A percentile compares a stretch with the other conserved stretches of the same genome.
Conservation (phyloP, 2,888 invertebrate genomes). For the Byasa hedistus region DNA sequence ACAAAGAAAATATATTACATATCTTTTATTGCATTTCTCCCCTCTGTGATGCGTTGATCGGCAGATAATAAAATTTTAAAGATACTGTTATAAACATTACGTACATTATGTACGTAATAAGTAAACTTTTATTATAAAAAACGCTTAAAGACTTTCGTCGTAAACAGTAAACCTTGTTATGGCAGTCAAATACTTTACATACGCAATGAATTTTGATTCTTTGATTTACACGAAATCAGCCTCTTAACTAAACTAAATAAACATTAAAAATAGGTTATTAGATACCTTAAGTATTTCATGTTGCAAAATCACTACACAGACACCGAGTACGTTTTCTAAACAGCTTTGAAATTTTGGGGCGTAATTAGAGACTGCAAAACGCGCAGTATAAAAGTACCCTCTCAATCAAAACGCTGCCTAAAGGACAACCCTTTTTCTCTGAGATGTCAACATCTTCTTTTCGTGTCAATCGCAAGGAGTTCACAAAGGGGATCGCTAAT, state of each 20-base stretch:
- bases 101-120: constrained; percentile 32
- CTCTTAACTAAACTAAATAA: not conserved
- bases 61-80: constrained; percentile 57
- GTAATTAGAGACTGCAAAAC: constrained; percentile 35
- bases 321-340: not conserved
- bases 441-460: constrained; percentile 65
- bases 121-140: no score
- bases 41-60: constrained; percentile 45
- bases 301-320: not conserved
- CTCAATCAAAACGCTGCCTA: constrained; percentile 58
- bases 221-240: no score
- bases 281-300: not conserved
- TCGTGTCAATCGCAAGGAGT: constrained; percentile 65
- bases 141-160: no score
- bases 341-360: constrained; percentile 18
- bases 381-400: constrained; percentile 56
- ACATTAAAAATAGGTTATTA: not conserved
- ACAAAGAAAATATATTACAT: constrained; percentile 77
- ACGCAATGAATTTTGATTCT: no score
- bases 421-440: constrained; percentile 66
- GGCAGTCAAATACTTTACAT: no score
- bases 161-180: no score
- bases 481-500: constrained; percentile 53
- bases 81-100: constrained; percentile 56
- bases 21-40: constrained; percentile 74